Conservation (phyloP, 2,888 invertebrate genomes). For the Spodoptera littoralis region DNA sequence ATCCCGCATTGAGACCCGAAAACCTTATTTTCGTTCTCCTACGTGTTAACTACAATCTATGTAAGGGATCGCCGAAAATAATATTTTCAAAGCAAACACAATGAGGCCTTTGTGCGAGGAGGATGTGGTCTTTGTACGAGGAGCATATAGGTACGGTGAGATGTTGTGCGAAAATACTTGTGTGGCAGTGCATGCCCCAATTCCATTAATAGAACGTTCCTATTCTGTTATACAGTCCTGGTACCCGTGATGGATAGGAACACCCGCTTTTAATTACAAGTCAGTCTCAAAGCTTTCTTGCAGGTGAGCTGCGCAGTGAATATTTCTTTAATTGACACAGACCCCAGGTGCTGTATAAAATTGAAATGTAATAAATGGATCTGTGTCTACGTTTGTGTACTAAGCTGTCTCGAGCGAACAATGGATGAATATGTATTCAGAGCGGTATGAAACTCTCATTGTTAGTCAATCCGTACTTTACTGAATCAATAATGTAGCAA, state of each 20-base stretch:
- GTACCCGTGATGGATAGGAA: constrained; percentile 30
- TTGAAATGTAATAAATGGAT: constrained; percentile 47
- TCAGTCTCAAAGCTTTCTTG: constrained; percentile 15
- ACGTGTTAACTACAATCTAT: constrained; percentile 55
- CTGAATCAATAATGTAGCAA: constrained; percentile 37
- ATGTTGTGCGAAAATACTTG: constrained; percentile 42
- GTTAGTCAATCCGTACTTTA: constrained; percentile 42
- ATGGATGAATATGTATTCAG: constrained; percentile 47
- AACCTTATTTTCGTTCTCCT: constrained; percentile 40
- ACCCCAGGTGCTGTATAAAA: constrained; percentile 40
- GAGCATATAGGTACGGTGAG: constrained; percentile 18
- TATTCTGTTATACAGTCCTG: constrained; percentile 37
- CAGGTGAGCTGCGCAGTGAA: constrained; percentile 13
- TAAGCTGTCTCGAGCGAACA: constrained; percentile 33
- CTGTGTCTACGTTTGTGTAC: constrained; percentile 33
- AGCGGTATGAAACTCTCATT: constrained; percentile 38
- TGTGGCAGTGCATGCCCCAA: constrained; percentile 30
- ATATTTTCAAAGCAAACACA: constrained; percentile 63
- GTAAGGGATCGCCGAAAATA: constrained; percentile 58
- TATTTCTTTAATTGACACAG: constrained; percentile 42
- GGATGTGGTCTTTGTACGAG: constrained; percentile 49
- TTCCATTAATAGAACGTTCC: constrained; percentile 38
- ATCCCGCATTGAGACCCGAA: constrained; percentile 33
- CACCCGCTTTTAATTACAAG: constrained; percentile 31
- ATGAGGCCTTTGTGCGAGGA: constrained; percentile 56